phyloP scores from a whole-genome alignment of 2,888 invertebrate species.

The Myathropa florea region DNA sequence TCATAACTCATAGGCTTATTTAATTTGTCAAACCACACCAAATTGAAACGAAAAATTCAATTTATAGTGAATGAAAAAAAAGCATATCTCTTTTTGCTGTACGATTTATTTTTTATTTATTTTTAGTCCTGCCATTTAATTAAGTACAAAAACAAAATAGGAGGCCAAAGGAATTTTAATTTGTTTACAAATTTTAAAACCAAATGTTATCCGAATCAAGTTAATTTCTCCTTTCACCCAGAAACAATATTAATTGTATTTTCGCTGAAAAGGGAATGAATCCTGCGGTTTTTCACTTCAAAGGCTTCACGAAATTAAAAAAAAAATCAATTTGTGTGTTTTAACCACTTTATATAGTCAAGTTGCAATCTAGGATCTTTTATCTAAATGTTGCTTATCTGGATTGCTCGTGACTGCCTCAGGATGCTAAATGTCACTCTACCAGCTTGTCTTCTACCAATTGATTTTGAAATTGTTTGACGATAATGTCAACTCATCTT shows the following conservation, averaged over 20 bases:
- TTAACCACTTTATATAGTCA: too few species aligned
- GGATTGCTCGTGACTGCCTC: too few species aligned
- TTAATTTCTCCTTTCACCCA: not conserved
- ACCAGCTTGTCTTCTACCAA: too few species aligned
- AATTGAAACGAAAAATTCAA: not conserved
- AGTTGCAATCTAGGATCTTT: too few species aligned
- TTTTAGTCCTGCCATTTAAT: too few species aligned
- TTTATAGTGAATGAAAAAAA: not conserved
- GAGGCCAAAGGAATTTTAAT: not conserved
- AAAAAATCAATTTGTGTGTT: too few species aligned
- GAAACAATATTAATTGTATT: not conserved
- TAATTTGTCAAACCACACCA: not conserved
- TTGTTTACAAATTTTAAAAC: not conserved
- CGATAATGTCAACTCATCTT: too few species aligned
- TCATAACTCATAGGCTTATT: not conserved
- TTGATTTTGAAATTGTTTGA: too few species aligned
- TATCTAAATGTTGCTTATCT: too few species aligned
- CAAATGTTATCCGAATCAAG: too few species aligned
- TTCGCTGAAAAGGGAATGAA: not conserved
- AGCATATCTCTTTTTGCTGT: not conserved
- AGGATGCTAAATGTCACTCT: too few species aligned
- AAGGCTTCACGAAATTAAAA: not conserved
- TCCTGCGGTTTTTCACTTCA: not conserved
- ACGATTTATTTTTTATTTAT: too few species aligned
- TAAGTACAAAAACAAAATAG: not conserved